Percentiles rank a stretch among this genome's conserved stretches.
These are phyloP conservation scores for Ormyrus thymus DNA, from an alignment of 2,888 invertebrate species.

Conservation along the genomic window DNA sequence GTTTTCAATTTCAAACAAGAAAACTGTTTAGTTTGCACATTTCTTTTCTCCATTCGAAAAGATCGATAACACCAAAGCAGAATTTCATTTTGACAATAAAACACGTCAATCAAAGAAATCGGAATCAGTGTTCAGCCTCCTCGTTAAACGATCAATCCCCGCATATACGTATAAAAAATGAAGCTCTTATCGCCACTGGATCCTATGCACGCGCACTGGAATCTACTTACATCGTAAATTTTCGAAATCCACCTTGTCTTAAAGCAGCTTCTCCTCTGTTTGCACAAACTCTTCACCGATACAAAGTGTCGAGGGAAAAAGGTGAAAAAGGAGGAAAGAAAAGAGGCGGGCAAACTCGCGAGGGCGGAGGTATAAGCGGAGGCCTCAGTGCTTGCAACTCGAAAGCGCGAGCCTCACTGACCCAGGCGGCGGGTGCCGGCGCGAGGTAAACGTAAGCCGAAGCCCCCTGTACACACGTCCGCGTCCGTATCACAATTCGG, in stretches of 20 bases:
- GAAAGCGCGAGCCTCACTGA: constrained; percentile 73
- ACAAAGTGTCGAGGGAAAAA: not conserved
- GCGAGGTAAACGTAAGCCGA: constrained; percentile 66
- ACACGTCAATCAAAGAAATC: no score
- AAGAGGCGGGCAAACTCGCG: not conserved
- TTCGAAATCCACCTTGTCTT: not conserved
- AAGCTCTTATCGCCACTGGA: not conserved
- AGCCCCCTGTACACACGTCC: constrained; percentile 43
- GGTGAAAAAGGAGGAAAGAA: not conserved
- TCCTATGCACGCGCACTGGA: not conserved
- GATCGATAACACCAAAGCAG: no score
- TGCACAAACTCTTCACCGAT: not conserved
- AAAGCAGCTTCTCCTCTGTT: not conserved
- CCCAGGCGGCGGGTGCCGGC: constrained; percentile 55
- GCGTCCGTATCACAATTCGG: constrained; percentile 30
- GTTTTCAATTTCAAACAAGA: no score
- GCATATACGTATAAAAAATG: not conserved
- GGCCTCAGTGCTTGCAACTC: constrained; percentile 66
- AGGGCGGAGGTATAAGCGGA: not conserved
- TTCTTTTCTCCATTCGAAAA: no score
- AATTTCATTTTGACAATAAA: no score
- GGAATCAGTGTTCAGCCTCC: no score
- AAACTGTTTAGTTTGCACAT: no score
- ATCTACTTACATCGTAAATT: constrained; percentile 27
- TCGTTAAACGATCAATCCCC: no score